Evolutionary conservation across 2,113 vertebrate species (phyloP).

Genomic region (Phrynosoma platyrhinos): DNA sequence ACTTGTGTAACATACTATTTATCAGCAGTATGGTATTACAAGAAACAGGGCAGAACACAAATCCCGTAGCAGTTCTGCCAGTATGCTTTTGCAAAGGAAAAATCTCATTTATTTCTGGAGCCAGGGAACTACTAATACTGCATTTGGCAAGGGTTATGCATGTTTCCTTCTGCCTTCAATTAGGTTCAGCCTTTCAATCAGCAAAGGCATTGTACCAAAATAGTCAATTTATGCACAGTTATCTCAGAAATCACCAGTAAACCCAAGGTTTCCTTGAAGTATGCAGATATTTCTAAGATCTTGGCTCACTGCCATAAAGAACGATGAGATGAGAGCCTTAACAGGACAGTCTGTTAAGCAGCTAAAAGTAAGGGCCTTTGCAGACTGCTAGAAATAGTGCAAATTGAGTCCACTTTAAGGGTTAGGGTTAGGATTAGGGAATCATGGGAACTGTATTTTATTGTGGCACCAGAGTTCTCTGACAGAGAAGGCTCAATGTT

Average conservation of each 20-base stretch:
- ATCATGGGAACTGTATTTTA: too few species aligned
- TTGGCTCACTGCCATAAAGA: background rate
- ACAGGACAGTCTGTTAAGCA: background rate
- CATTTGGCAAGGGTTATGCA: background rate
- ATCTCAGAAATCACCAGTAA: background rate
- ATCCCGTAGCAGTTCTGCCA: background rate
- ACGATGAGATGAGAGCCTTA: background rate
- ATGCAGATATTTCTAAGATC: background rate
- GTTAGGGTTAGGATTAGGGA: too few species aligned
- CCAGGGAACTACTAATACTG: background rate
- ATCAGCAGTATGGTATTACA: background rate
- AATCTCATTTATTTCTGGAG: conserved; percentile 5
- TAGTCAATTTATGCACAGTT: background rate
- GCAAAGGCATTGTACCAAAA: background rate
- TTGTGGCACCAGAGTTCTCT: too few species aligned
- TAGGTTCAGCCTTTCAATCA: background rate
- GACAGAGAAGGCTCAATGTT: too few species aligned
- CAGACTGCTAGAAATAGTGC: too few species aligned
- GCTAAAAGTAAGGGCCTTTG: background rate
- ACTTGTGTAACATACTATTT: background rate
- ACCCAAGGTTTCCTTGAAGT: background rate
- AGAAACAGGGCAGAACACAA: background rate
- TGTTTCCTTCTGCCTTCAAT: background rate
- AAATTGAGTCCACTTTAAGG: too few species aligned
- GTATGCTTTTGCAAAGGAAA: background rate